Percentiles rank a stretch among this genome's conserved stretches.
These are phyloP conservation scores for Danio rerio DNA, from an alignment of 2,113 vertebrate genomes.

Conservation along the genomic window DNA sequence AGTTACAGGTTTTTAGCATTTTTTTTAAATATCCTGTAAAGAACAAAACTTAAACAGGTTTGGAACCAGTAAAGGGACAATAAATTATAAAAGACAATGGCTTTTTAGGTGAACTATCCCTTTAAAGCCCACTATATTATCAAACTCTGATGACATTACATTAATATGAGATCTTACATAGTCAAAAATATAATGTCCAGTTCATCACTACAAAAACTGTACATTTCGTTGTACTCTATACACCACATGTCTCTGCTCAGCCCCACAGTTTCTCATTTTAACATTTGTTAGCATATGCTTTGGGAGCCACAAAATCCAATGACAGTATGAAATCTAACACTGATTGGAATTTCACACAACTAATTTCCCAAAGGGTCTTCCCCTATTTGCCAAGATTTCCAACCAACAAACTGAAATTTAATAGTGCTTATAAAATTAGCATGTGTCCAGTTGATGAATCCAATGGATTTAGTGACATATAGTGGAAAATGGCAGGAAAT, in stretches of 20 bases:
- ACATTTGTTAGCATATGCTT: conserved; percentile 56
- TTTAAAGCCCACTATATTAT: too few species aligned
- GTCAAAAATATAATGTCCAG: neutral
- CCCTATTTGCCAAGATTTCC: conserved; percentile 39
- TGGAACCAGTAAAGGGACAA: too few species aligned
- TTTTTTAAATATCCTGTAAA: too few species aligned
- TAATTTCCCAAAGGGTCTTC: conserved; percentile 51
- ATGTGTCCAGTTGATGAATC: conserved; percentile 3
- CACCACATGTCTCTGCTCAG: neutral
- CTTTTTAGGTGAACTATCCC: too few species aligned
- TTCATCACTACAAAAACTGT: neutral
- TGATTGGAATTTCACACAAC: conserved; percentile 57
- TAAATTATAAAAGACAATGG: too few species aligned
- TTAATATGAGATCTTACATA: too few species aligned
- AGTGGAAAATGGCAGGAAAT: neutral
- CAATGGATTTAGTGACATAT: neutral
- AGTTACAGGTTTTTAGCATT: too few species aligned
- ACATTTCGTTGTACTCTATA: neutral
- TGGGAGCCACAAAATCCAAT: conserved; percentile 46
- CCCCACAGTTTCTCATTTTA: conserved; percentile 32
- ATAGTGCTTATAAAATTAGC: conserved; percentile 24
- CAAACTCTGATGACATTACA: too few species aligned
- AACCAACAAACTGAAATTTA: conserved; percentile 38
- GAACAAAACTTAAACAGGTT: too few species aligned
- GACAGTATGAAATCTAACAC: conserved; percentile 52